These are phyloP conservation scores for Lepisosteus oculatus DNA, from an alignment of 2,113 vertebrate genomes.

Conservation along the genomic window DNA sequence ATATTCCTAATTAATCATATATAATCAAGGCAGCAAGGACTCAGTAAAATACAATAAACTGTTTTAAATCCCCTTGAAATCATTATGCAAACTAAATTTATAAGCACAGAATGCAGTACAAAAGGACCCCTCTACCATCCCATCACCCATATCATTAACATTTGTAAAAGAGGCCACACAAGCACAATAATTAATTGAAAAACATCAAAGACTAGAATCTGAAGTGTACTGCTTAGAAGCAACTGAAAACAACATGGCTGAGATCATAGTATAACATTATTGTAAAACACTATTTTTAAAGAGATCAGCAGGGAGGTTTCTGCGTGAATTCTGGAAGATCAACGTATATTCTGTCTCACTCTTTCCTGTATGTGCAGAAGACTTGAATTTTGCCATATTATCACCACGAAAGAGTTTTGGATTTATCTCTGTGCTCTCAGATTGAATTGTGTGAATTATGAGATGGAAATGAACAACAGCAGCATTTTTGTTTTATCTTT, in stretches of 20 bases:
- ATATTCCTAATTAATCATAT: slow-evolving; percentile 21
- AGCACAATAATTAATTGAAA: slow-evolving; percentile 3
- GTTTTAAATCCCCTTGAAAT: slow-evolving; percentile 19
- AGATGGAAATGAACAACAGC: too few relatives aligned
- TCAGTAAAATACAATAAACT: not conserved
- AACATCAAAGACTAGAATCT: slow-evolving; percentile 15
- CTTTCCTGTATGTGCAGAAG: too few relatives aligned
- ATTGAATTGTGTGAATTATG: too few relatives aligned
- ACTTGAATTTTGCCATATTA: too few relatives aligned
- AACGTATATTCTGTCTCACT: too few relatives aligned
- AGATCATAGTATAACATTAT: not conserved
- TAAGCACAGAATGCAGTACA: slow-evolving; percentile 41
- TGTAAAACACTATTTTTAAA: too few relatives aligned
- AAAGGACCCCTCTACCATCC: slow-evolving; percentile 34
- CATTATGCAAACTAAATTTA: slow-evolving; percentile 50
- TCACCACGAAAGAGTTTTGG: too few relatives aligned
- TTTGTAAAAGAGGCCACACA: slow-evolving; percentile 17
- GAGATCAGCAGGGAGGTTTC: too few relatives aligned
- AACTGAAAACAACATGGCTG: not conserved
- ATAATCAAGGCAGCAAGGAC: slow-evolving; percentile 22
- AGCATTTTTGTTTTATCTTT: too few relatives aligned
- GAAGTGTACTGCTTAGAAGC: not conserved
- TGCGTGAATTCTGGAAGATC: too few relatives aligned
- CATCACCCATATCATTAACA: slow-evolving; percentile 50
- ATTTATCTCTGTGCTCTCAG: too few relatives aligned